Evolutionary conservation across 2,888 invertebrate genomes (phyloP), one percentile per base, ranked within the genome.

Genomic region (Maniola hyperantus): DNA sequence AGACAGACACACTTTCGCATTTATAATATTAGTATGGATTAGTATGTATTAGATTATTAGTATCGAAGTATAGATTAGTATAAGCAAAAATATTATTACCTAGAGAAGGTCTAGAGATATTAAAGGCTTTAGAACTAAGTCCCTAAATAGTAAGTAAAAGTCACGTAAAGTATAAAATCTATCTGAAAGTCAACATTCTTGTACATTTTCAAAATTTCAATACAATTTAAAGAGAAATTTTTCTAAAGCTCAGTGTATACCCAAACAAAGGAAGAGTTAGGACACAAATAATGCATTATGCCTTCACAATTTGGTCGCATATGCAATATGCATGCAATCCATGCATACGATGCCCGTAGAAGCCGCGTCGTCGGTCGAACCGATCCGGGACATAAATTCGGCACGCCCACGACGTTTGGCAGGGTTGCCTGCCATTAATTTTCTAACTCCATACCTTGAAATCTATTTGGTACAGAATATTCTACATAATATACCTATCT

Each of bases 371-470:
- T 57, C 57, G 42, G 42, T 57, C 77, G 72, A 75, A 76, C 81
- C 75, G 77, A 79, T 78, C 73, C 76, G 76, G 69, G 66, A 70
- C 76, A 82, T 83, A 81, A 79, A 77, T 78, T 74, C 54, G 54
- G 70, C 69, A 77, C 81, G 74, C 81, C 83, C 76, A 83, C 80
- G 66, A 67, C 44, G 65, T 68, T n/a, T 39, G 70, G 71, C 44
- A 74, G 72, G 73, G 76, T 57, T 74, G 70, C 46, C 65, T 15
- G 34, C 50, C 54, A 57, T 42, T 20, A 57, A 57, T 55, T 15
- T 39, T 39, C 39, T 39, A 39, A 39, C 39, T 39, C 39, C 39
- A 39, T 10, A 39, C 39, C 39, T 11, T 39, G 10, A 39, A 11
- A 39, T 11, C 11, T 11, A 39, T 11, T 11, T 39, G 10, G 11